Percentiles rank a stretch among this genome's conserved stretches.
Evolutionary conservation across 2,113 vertebrate species (phyloP).

Genomic region (Phylloscopus trochilus): DNA sequence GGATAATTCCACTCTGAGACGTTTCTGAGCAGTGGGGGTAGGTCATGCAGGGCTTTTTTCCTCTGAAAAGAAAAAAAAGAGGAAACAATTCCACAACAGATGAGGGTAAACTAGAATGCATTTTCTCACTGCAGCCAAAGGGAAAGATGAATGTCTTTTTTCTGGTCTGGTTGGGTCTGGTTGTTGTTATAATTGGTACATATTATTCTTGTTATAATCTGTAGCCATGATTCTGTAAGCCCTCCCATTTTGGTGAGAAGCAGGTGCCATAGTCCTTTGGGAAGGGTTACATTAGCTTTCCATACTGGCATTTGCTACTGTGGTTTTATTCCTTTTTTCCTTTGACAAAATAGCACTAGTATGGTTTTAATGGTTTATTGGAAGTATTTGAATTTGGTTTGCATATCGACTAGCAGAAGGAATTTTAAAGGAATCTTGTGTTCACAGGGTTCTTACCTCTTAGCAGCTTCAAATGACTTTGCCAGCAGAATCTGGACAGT

Average conservation of each 20-base stretch:
- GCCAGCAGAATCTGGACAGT: slow-evolving; percentile 98
- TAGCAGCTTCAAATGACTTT: slow-evolving; percentile 97
- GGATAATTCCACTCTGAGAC: not conserved
- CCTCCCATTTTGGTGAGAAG: not conserved
- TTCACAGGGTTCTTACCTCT: slow-evolving; percentile 88
- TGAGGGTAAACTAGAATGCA: accelerated
- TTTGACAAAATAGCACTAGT: not conserved
- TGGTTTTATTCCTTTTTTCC: not conserved
- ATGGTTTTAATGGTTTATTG: not conserved
- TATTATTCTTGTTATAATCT: not conserved
- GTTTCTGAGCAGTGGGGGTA: not conserved
- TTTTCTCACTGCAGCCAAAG: not conserved
- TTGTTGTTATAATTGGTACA: not conserved
- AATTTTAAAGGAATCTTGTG: slow-evolving; percentile 10
- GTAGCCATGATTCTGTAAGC: not conserved
- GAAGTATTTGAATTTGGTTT: not conserved
- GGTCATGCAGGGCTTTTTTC: not conserved
- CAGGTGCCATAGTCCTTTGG: not conserved
- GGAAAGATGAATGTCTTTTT: not conserved
- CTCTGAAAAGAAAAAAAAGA: not conserved
- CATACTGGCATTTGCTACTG: not conserved
- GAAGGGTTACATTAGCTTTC: not conserved
- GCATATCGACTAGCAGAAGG: not conserved
- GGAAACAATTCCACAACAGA: not conserved
- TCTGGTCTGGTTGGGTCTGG: not conserved